Conservation (phyloP, 2,797 vertebrate species). For the Coranthus polyacanthus region DNA sequence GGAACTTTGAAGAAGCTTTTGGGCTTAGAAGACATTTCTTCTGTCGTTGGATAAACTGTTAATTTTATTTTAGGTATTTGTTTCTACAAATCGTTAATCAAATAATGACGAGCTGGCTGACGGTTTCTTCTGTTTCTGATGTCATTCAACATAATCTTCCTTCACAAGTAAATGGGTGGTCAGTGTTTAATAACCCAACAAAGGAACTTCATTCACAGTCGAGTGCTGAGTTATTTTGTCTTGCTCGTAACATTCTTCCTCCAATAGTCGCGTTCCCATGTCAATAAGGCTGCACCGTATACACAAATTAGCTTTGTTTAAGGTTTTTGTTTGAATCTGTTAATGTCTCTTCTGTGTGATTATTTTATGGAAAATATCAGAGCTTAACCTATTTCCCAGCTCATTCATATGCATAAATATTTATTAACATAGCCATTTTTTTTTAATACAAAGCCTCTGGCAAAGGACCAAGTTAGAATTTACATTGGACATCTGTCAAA, state of each 20-base stretch:
- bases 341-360: slow-evolving; percentile 2
- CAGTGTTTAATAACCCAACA: slow-evolving; percentile 10
- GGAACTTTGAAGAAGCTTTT: background rate
- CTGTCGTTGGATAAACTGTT: no score
- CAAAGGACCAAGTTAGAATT: slow-evolving; percentile 46
- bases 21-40: background rate
- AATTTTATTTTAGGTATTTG: no score
- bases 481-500: slow-evolving; percentile 44
- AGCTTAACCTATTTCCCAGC: slow-evolving; percentile 35
- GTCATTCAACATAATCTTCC: background rate
- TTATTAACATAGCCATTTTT: slow-evolving; percentile 49
- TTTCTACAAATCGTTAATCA: no score
- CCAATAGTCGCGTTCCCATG: slow-evolving; percentile 24
- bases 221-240: background rate
- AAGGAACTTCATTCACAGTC: slow-evolving; percentile 7
- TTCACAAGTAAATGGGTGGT: slow-evolving; percentile 6
- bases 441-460: slow-evolving; percentile 51
- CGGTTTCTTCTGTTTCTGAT: background rate
- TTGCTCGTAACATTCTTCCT: slow-evolving; percentile 23
- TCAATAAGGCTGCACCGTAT: slow-evolving; percentile 22
- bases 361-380: slow-evolving; percentile 7
- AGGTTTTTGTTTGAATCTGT: slow-evolving; percentile 6
- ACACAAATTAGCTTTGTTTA: slow-evolving; percentile 6
- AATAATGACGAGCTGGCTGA: slow-evolving; percentile 9
- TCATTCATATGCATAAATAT: slow-evolving; percentile 44